Evolutionary conservation across 2,888 invertebrate species (phyloP), one percentile per base, ranked within the genome.

Genomic region (Sabatieria punctata): DNA sequence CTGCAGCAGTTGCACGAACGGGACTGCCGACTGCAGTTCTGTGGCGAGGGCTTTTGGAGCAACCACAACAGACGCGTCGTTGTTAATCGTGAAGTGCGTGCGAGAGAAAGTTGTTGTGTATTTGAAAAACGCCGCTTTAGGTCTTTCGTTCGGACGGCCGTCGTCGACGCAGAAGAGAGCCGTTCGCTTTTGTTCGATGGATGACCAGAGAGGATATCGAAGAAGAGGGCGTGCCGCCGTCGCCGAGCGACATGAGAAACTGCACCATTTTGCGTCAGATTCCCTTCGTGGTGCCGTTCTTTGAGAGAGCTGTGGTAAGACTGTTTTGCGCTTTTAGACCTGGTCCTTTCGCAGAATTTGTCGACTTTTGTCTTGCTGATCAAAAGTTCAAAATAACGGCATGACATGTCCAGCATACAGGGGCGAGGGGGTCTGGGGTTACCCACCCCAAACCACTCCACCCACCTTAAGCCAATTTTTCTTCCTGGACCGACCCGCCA

Each of bases 241-340:
- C 86, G 0, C 82, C 82, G 4, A 82, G 80, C 52, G 89, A 91
- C 68, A 75, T 85, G 33, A 75, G 89, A 47, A 82, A 85, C 1
- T 73, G 88, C 39, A 84, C 85, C 0, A 78, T 95, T 50, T 70
- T 95, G 19, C 78, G 82, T 48, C 85, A 91, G 67, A 78, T 95
- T 51, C 95, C 95, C 0, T 97, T 95, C 69, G 79, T 89, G 15
- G 80, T 95, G 41, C 79, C 85, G 13, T 95, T 95, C 65, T 79
- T 80, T 55, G 82, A 86, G 49, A 74, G 95, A 51, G 85, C 93
- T 4, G 73, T 82, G 51, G 80, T 88, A 49, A 80, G 35, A 30
- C 30, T 30, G 30, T 11, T 69, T 30, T 48, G 15, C 18, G 15
- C 30, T 85, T n/a, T n/a, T n/a, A n/a, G 46, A 75, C 69, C 59